Evolutionary conservation across 2,888 invertebrate genomes (phyloP).

Genomic region (Scelioninae gen. 1): DNA sequence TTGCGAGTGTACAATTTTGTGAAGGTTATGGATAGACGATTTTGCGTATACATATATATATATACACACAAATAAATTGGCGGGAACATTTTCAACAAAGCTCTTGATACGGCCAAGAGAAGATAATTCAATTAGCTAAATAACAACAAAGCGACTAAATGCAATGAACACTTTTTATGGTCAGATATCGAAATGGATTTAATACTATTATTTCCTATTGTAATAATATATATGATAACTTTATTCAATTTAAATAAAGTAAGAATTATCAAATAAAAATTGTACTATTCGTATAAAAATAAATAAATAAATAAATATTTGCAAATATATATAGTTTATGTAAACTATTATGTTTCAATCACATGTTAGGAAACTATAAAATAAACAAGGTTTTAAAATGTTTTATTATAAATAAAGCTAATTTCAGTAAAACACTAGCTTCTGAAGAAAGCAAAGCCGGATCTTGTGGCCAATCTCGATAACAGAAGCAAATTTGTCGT

Average conservation of each 20-base stretch:
- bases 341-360: too few species aligned
- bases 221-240: too few species aligned
- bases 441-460: background rate
- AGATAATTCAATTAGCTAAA: slow-evolving; percentile 68
- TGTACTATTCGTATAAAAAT: too few species aligned
- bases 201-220: slow-evolving; percentile 80
- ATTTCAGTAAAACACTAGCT: background rate
- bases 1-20: slow-evolving; percentile 37
- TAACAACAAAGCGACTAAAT: slow-evolving; percentile 69
- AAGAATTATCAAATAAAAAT: too few species aligned
- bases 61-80: slow-evolving; percentile 50
- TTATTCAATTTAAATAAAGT: too few species aligned
- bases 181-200: slow-evolving; percentile 77
- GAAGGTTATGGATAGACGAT: slow-evolving; percentile 60
- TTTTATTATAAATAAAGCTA: background rate
- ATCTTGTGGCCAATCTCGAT: slow-evolving; percentile 10
- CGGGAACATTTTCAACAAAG: slow-evolving; percentile 55
- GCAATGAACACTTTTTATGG: slow-evolving; percentile 67
- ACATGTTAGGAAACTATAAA: too few species aligned
- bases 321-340: too few species aligned
- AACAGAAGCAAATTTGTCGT: slow-evolving; percentile 58
- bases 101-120: slow-evolving; percentile 47
- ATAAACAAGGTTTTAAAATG: too few species aligned
- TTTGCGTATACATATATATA: slow-evolving; percentile 1
- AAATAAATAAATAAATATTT: too few species aligned